Evolutionary conservation across 2,888 invertebrate genomes (phyloP), one percentile per base, ranked within the genome.

Genomic region (Idaea aversata): DNA sequence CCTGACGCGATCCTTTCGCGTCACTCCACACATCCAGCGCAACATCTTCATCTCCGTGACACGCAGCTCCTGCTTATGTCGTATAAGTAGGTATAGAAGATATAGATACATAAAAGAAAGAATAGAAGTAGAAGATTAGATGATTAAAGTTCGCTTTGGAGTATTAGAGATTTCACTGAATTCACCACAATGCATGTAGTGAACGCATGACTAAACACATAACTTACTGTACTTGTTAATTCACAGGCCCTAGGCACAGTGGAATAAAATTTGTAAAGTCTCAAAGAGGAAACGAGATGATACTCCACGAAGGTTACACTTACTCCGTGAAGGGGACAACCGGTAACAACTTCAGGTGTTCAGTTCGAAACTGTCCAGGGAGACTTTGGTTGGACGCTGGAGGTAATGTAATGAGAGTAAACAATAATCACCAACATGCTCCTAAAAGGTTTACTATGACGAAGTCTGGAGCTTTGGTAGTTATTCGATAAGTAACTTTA

Each of bases 211-310:
- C 10, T 7, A 10, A 36, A 36, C 36, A 36, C 36, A 36, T 0
- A 13, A 47, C 13, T 47, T 6, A 47, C 47, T 47, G 10, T 47
- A 47, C 13, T 47, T 13, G 7, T 47, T 10, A 47, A 7, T 5
- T 59, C 34, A 5, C 59, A 59, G 59, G 34, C 7, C 5, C 34
- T 10, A 34, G 13, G 13, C 13, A 59, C 34, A 59, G 34, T 5
- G 34, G 13, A 25, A 5, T 63, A 67, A n/a, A 69, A 61, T 65
- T 62, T 5, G 16, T 63, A 67, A n/a, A 69, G 61, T 65, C 65
- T 5, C 36, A 38, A 15, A 60, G 57, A 62, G 65, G 60, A 0
- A 36, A 63, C 38, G 34, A 13, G n/a, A 60, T 65, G 62, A 65
- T 65, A 15, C 60, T 65, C 5, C 57, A 16, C 35, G n/a, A 62